These are phyloP conservation scores for Parthenolecanium corni DNA, from an alignment of 2,888 invertebrate genomes.

Conservation along the genomic window DNA sequence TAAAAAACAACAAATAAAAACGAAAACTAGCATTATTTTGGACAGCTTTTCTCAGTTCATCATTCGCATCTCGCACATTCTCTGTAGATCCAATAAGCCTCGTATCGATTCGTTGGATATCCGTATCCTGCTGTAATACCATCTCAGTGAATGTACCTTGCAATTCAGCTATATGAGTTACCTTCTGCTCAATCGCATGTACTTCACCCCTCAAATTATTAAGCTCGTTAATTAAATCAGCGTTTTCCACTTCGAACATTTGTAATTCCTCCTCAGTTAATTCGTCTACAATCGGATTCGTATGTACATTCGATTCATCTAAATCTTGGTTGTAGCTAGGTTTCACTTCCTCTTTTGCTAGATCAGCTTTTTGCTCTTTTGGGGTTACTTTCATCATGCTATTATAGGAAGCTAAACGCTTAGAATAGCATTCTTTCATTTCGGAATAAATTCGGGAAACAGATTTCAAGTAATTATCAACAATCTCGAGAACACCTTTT, in stretches of 20 bases:
- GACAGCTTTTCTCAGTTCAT: conserved; percentile 92
- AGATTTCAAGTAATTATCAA: conserved; percentile 68
- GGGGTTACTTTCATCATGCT: conserved; percentile 49
- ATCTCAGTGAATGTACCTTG: conserved; percentile 95
- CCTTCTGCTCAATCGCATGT: conserved; percentile 74
- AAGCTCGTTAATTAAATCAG: conserved; percentile 71
- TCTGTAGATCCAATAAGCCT: conserved; percentile 86
- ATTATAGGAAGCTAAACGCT: conserved; percentile 70
- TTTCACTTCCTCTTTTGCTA: conserved; percentile 1
- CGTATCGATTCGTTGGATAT: conserved; percentile 79
- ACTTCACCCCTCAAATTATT: conserved; percentile 80
- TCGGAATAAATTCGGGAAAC: conserved; percentile 81
- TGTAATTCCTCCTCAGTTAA: conserved; percentile 78
- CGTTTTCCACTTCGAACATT: conserved; percentile 86
- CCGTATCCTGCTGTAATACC: conserved; percentile 84
- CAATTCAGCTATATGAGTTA: conserved; percentile 86
- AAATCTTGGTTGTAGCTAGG: not conserved
- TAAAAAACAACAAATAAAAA: conserved; percentile 87
- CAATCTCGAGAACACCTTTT: conserved; percentile 57
- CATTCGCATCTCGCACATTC: conserved; percentile 91
- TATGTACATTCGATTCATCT: conserved; percentile 14
- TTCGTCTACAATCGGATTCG: conserved; percentile 40
- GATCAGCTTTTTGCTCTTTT: conserved; percentile 14
- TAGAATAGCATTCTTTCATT: conserved; percentile 74
- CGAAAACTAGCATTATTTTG: conserved; percentile 91